A percentile compares a stretch with the other conserved stretches of the same genome.
These are phyloP conservation scores for Glyptemys insculpta DNA, from an alignment of 2,797 vertebrate genomes.

Conservation along the genomic window DNA sequence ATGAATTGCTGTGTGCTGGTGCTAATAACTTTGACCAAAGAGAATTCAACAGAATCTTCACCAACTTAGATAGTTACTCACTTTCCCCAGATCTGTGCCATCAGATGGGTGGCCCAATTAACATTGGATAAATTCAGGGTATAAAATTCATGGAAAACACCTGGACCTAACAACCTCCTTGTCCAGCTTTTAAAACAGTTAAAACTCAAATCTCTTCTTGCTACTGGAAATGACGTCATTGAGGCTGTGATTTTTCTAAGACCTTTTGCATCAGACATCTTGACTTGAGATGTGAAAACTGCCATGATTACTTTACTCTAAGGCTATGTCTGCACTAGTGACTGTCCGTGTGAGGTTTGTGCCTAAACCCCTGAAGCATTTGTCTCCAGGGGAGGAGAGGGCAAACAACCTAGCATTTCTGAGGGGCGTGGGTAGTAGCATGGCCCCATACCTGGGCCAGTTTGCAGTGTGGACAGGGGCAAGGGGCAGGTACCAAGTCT, in stretches of 20 bases:
- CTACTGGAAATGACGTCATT: not conserved
- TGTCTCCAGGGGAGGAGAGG: not conserved
- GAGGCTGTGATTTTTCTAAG: not conserved
- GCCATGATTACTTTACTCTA: not conserved
- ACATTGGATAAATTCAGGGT: not conserved
- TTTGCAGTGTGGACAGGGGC: not conserved
- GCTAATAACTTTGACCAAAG: slow-evolving; percentile 8
- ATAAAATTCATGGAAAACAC: not conserved
- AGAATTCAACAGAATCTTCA: slow-evolving; percentile 17
- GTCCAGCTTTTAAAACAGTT: not conserved
- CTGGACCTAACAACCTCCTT: not conserved
- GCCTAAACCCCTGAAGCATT: not conserved
- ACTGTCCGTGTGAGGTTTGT: not conserved
- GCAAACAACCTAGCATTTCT: not conserved
- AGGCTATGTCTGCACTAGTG: not conserved
- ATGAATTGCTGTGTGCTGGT: not conserved
- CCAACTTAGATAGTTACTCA: not conserved
- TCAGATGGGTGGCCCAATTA: not conserved
- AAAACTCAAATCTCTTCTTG: not conserved
- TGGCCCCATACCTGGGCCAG: not conserved
- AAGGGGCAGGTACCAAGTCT: not conserved
- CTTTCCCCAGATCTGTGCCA: not conserved
- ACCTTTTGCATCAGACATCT: not conserved
- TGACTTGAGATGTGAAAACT: not conserved
- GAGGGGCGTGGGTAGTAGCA: not conserved